A percentile compares a stretch with the other conserved stretches of the same genome.
Evolutionary conservation across 2,888 invertebrate species (phyloP).

Genomic region (Drosophila macrospina): DNA sequence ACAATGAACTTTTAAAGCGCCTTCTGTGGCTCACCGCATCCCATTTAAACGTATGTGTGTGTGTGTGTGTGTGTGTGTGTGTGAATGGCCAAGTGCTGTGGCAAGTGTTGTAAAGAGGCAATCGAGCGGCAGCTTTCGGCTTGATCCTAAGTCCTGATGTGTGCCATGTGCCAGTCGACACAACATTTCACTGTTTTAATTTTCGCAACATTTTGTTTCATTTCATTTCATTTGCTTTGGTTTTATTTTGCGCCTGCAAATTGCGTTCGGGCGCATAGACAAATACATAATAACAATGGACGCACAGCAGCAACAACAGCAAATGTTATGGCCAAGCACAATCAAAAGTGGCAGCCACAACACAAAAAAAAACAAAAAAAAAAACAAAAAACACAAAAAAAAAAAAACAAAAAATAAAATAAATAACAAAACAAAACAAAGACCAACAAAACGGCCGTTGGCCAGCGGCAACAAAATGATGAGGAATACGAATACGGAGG

Average conservation of each 20-base stretch:
- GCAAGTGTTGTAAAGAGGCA: slow-evolving; percentile 71
- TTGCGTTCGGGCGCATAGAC: slow-evolving; percentile 51
- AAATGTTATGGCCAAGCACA: slow-evolving; percentile 74
- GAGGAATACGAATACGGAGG: slow-evolving; percentile 4
- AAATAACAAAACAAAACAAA: slow-evolving; percentile 49
- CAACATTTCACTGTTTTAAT: slow-evolving; percentile 66
- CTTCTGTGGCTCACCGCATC: slow-evolving; percentile 51
- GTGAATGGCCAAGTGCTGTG: slow-evolving; percentile 54
- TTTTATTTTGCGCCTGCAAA: slow-evolving; percentile 43
- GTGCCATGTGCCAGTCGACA: slow-evolving; percentile 35
- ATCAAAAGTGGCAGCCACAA: slow-evolving; percentile 78
- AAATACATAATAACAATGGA: slow-evolving; percentile 62
- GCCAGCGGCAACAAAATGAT: slow-evolving; percentile 57
- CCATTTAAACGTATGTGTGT: not conserved
- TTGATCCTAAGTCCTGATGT: slow-evolving; percentile 37
- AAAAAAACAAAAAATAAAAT: slow-evolving; percentile 49
- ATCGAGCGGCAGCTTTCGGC: slow-evolving; percentile 68
- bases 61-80: slow-evolving; percentile 12
- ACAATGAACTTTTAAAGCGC: slow-evolving; percentile 72
- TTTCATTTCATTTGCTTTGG: slow-evolving; percentile 27
- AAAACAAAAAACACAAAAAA: slow-evolving; percentile 49
- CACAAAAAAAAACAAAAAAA: slow-evolving; percentile 55
- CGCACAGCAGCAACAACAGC: slow-evolving; percentile 35
- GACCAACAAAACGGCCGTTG: slow-evolving; percentile 52
- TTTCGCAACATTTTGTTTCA: slow-evolving; percentile 64